phyloP scores from a whole-genome alignment of 2,113 vertebrate species.

The Corythaeola cristata region DNA sequence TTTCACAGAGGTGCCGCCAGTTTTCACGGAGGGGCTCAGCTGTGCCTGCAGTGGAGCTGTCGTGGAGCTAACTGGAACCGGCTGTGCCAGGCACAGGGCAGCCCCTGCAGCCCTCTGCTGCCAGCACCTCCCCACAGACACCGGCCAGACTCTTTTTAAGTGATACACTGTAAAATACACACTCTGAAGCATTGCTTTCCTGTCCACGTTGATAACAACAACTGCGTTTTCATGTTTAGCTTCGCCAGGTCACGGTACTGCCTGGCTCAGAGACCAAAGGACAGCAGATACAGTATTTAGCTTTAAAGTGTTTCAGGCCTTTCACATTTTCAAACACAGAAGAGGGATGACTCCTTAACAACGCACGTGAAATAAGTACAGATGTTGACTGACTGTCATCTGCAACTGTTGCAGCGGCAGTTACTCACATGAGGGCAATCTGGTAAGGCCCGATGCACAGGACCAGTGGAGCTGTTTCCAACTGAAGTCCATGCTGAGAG shows the following conservation, averaged over 20 bases:
- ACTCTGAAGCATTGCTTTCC: not conserved
- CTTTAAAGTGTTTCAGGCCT: not conserved
- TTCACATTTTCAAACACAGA: not conserved
- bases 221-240: not conserved
- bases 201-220: not conserved
- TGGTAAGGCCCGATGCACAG: not conserved
- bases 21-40: not conserved
- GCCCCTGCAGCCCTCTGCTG: not conserved
- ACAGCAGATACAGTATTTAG: not conserved
- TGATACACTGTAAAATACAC: not conserved
- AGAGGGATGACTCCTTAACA: not conserved
- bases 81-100: not conserved
- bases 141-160: not conserved
- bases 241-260: not conserved
- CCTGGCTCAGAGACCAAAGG: not conserved
- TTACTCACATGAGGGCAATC: fast-evolving
- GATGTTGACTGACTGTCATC: not conserved
- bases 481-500: not conserved
- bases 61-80: too few species aligned
- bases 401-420: not conserved
- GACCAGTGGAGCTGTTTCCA: fast-evolving
- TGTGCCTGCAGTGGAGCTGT: fast-evolving
- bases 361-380: not conserved
- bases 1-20: not conserved
- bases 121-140: not conserved